Evolutionary conservation across 2,113 vertebrate genomes (phyloP), one percentile per base, ranked within the genome.

Genomic region (Tapirus terrestris): DNA sequence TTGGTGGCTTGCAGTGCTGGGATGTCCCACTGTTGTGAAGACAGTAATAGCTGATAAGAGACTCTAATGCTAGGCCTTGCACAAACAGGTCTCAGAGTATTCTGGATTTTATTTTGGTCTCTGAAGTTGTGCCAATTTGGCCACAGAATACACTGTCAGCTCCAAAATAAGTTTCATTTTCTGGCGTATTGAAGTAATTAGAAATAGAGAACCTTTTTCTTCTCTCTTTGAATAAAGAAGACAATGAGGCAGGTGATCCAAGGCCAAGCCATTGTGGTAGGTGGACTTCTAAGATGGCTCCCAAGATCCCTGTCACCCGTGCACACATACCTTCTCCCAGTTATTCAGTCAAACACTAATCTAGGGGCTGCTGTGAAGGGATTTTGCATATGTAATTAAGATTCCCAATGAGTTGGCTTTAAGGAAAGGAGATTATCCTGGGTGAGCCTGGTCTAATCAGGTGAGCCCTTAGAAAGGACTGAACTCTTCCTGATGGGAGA

Each of bases 131-230:
- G 90, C 98, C 98, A 94, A 1, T 58, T 70, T 97, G 98, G 98
- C 95, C 93, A 85, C 3, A n/a, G 91, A 96, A 60, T 17, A 48
- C 21, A 92, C 33, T 12, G 12, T 89, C 11, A 56, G 96, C 94
- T 96, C 96, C 97, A 98, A 95, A 39, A 0, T 58, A 60, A 9
- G 91, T 92, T 96, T 98, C 77, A 33, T 29, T 88, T 39, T 65
- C 84, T 88, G 65, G 0, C 97, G 91, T 90, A 29, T 81, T 96
- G 97, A 97, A 98, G 89, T 95, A 86, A 97, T 98, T 97, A 98
- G 58, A 84, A 93, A 90, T 85, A 91, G 96, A 85, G 73, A 84
- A 95, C 18, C 29, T 4, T 89, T 94, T 21, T 65, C 86, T 33
- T 27, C 51, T 96, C 61, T 88, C 43, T 90, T n/a, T 56, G 90